A percentile compares a stretch with the other conserved stretches of the same genome.
These are phyloP conservation scores for Apostichopus parvimensis DNA, from an alignment of 35 echinoderm and acorn worm species.

Conservation along the genomic window DNA sequence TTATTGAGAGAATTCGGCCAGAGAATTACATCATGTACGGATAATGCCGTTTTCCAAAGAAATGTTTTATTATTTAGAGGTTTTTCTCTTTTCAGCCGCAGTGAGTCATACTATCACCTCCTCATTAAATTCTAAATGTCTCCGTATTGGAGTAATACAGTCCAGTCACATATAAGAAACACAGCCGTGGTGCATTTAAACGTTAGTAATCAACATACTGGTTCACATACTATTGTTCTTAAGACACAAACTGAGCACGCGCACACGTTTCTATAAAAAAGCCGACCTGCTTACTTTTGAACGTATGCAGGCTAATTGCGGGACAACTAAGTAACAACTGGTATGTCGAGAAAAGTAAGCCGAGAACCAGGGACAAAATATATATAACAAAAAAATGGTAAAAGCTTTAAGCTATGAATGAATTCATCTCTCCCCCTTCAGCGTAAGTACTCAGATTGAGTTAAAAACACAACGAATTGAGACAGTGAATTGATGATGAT, in stretches of 20 bases:
- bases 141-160: too few species aligned
- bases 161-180: too few species aligned
- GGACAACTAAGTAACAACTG: background rate
- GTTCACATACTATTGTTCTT: too few species aligned
- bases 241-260: background rate
- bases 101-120: too few species aligned
- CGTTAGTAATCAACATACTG: too few species aligned
- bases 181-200: too few species aligned
- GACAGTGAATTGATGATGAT: constrained; percentile 7
- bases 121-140: too few species aligned
- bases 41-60: too few species aligned
- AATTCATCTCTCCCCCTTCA: constrained; percentile 8
- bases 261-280: background rate
- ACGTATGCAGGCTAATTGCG: background rate
- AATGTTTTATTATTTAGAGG: too few species aligned
- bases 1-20: too few species aligned
- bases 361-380: background rate
- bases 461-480: constrained; percentile 9
- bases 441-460: background rate
- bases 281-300: background rate
- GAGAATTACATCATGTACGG: too few species aligned
- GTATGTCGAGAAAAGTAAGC: background rate
- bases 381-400: background rate
- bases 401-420: constrained; percentile 23
- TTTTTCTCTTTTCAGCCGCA: too few species aligned